Conservation (phyloP, 2,797 vertebrate species). For the Siniperca undulata region DNA sequence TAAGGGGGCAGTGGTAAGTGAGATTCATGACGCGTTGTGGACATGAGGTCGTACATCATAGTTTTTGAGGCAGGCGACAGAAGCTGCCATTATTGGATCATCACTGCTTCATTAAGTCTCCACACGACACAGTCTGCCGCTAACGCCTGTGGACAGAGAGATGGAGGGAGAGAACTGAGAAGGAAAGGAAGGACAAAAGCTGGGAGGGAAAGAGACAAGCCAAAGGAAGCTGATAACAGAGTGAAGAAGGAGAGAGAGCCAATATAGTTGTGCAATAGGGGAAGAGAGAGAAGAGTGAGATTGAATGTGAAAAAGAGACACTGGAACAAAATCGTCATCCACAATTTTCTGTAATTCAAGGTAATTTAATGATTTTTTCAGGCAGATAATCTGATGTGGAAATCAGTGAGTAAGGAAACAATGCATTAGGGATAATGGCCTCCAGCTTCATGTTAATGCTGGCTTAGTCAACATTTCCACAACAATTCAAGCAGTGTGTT, state of each 20-base stretch:
- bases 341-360: constrained; percentile 8
- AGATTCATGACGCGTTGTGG: constrained; percentile 47
- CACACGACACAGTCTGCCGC: constrained; percentile 57
- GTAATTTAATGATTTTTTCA: constrained; percentile 7
- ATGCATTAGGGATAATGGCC: constrained; percentile 34
- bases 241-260: background rate
- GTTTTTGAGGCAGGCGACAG: constrained; percentile 63
- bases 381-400: constrained; percentile 8
- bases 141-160: constrained; percentile 60
- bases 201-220: constrained; percentile 12
- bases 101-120: constrained; percentile 77
- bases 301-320: background rate
- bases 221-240: background rate
- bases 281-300: background rate
- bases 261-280: background rate
- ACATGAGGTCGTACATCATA: constrained; percentile 63
- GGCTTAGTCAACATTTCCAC: constrained; percentile 35
- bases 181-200: constrained; percentile 10
- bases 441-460: constrained; percentile 34
- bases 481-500: constrained; percentile 4
- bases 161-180: constrained; percentile 14
- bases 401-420: constrained; percentile 15
- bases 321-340: background rate
- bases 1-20: constrained; percentile 55
- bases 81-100: constrained; percentile 78